Conservation (phyloP, 2,888 invertebrate genomes). For the Prenolepis imparis region DNA sequence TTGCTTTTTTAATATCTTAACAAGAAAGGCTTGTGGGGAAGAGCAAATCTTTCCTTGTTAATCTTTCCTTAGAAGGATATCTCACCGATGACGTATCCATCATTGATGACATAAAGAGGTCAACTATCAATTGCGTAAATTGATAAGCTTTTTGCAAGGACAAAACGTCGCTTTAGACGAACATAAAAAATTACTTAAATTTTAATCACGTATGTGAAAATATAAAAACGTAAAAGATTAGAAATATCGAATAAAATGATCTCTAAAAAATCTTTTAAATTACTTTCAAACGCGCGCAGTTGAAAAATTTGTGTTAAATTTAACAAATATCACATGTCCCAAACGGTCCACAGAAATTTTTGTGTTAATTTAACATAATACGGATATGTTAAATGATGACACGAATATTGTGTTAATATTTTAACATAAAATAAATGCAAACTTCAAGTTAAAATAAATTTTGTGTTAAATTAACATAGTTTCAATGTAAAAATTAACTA, state of each 20-base stretch:
- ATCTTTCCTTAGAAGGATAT: background rate
- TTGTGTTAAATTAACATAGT: no score
- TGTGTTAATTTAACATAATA: no score
- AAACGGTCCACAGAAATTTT: no score
- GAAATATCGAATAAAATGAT: background rate
- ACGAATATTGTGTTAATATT: no score
- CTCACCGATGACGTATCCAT: background rate
- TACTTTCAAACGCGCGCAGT: background rate
- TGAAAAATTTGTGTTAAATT: no score
- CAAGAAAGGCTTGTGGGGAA: background rate
- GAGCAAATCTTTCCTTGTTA: background rate
- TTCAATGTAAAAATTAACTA: no score
- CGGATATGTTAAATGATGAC: no score
- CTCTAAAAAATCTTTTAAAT: background rate
- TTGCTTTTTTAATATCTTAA: background rate
- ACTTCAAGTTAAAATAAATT: no score
- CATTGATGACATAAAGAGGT: slow-evolving; percentile 21
- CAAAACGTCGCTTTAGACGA: background rate
- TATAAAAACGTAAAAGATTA: background rate
- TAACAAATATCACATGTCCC: no score
- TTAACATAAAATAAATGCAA: no score
- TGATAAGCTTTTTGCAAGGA: slow-evolving; percentile 14
- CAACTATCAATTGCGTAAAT: slow-evolving; percentile 19
- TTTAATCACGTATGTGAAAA: background rate
- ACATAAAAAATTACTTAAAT: background rate